These are phyloP conservation scores for Muntiacus reevesi DNA, from an alignment of 2,113 vertebrate genomes.

Conservation along the genomic window DNA sequence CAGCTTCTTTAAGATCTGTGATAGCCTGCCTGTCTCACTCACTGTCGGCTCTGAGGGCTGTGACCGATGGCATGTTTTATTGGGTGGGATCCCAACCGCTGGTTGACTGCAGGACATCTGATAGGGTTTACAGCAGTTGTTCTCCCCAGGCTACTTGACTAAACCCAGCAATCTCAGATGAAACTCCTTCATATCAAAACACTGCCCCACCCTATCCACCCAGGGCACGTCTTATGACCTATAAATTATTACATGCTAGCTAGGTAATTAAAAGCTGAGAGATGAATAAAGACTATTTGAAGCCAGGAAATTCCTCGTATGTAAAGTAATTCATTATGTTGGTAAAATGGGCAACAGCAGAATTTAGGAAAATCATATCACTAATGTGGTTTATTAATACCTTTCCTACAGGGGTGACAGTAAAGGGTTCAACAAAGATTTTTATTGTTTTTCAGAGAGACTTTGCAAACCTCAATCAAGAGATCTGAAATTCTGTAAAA, in stretches of 20 bases:
- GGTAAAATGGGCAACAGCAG: conserved; percentile 18
- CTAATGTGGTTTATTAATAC: conserved; percentile 48
- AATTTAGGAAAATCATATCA: conserved; percentile 61
- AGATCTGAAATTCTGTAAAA: conserved; percentile 78
- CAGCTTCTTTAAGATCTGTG: not conserved
- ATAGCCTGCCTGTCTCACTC: not conserved
- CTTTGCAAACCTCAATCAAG: conserved; percentile 76
- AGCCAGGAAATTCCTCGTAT: conserved; percentile 50
- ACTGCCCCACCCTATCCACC: not conserved
- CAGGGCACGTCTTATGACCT: not conserved
- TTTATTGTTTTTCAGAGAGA: conserved; percentile 70
- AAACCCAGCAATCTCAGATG: not conserved
- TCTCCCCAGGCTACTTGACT: not conserved
- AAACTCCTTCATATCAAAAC: not conserved
- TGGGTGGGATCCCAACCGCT: not conserved
- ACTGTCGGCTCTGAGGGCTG: not conserved
- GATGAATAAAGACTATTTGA: conserved; percentile 42
- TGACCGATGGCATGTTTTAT: not conserved
- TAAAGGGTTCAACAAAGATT: conserved; percentile 63
- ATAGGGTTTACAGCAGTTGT: not conserved
- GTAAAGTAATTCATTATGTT: conserved; percentile 30
- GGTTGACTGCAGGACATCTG: conserved; percentile 7
- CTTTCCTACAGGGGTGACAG: conserved; percentile 49
- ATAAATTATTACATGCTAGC: conserved; percentile 29
- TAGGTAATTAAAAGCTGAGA: conserved; percentile 45